These are phyloP conservation scores for Nasonia vitripennis DNA, from an alignment of 1,140 invertebrate genomes.

Conservation along the genomic window DNA sequence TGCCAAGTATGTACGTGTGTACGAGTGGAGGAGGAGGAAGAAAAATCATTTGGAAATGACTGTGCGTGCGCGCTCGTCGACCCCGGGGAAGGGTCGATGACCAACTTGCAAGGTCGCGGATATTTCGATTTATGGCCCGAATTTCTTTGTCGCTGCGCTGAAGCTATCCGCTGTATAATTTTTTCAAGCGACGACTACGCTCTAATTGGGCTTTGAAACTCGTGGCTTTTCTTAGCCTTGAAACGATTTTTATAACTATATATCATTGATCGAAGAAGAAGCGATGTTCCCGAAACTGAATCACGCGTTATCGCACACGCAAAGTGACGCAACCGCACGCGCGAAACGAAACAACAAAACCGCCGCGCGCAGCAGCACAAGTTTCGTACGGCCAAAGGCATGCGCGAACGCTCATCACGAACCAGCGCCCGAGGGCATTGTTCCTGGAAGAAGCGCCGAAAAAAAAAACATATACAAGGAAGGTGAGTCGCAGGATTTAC, in stretches of 20 bases:
- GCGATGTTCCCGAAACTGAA: no score
- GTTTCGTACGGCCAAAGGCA: no score
- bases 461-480: neutral
- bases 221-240: no score
- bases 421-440: neutral
- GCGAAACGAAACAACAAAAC: no score
- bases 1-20: neutral
- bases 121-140: slow-evolving; percentile 21
- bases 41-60: slow-evolving; percentile 40
- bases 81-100: slow-evolving; percentile 32
- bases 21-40: neutral
- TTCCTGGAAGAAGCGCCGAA: neutral
- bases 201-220: no score
- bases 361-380: neutral
- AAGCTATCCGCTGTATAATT: neutral
- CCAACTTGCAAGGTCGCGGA: slow-evolving; percentile 34
- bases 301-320: neutral
- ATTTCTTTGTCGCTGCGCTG: slow-evolving; percentile 35
- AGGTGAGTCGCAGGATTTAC: neutral
- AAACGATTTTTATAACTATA: no score
- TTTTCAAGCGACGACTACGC: no score
- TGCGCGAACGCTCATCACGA: neutral
- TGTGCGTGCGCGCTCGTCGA: slow-evolving; percentile 12
- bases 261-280: no score
- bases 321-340: neutral